Evolutionary conservation across 2,888 invertebrate genomes (phyloP).

Genomic region (Agrotis ipsilon): DNA sequence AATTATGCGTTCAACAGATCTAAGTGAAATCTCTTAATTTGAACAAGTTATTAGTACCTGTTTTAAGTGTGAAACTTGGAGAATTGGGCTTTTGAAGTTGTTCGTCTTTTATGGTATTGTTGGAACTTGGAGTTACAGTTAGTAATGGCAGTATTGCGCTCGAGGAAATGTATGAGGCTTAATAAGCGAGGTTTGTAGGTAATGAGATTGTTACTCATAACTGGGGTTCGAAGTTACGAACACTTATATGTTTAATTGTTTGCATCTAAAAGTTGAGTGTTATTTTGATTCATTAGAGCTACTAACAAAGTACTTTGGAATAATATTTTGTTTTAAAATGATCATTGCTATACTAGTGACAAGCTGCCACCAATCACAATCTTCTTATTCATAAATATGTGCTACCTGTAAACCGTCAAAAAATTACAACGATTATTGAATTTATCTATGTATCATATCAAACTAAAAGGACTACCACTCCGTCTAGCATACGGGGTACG

Average conservation of each 20-base stretch:
- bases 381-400: no score
- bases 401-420: no score
- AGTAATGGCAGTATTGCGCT: slow-evolving; percentile 32
- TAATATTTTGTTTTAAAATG: no score
- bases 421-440: no score
- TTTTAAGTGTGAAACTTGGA: slow-evolving; percentile 59
- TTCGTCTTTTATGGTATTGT: slow-evolving; percentile 47
- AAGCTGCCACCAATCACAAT: no score
- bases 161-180: slow-evolving; percentile 4
- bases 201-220: neutral
- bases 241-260: neutral
- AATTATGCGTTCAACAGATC: slow-evolving; percentile 70
- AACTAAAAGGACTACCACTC: neutral
- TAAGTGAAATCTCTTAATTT: slow-evolving; percentile 69
- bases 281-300: neutral
- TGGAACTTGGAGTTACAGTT: slow-evolving; percentile 34
- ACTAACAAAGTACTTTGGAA: no score
- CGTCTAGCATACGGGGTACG: neutral
- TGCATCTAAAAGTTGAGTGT: neutral
- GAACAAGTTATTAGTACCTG: slow-evolving; percentile 70
- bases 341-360: no score
- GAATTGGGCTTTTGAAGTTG: slow-evolving; percentile 55
- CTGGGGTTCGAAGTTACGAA: neutral
- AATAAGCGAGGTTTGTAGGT: slow-evolving; percentile 13
- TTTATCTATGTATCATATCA: no score